phyloP scores from a whole-genome alignment of 2,797 vertebrate species.

The Xiphophorus birchmanni region DNA sequence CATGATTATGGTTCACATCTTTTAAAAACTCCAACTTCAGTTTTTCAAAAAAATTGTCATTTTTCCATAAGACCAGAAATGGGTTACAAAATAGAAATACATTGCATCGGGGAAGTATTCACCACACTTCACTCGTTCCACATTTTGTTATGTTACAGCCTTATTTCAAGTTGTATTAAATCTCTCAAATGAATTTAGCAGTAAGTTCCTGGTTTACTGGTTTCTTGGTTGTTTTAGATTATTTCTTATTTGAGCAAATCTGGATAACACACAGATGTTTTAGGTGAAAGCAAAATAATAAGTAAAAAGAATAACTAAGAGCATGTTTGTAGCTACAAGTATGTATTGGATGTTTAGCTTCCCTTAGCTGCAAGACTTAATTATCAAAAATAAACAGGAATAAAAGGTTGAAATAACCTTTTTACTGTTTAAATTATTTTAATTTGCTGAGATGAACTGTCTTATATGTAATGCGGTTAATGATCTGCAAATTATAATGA shows the following conservation, averaged over 20 bases:
- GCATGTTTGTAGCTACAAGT: background rate
- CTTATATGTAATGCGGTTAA: background rate
- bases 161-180: background rate
- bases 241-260: background rate
- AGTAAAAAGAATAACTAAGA: background rate
- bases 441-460: background rate
- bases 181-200: background rate
- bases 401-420: background rate
- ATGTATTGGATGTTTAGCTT: background rate
- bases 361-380: background rate
- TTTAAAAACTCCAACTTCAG: background rate
- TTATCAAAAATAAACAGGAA: background rate
- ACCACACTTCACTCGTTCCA: background rate
- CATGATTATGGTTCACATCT: background rate
- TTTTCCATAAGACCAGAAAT: background rate
- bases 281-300: background rate
- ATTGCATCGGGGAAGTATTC: background rate
- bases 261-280: background rate
- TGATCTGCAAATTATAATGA: background rate
- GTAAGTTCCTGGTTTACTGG: background rate
- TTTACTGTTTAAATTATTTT: background rate
- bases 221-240: background rate
- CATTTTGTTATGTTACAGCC: background rate
- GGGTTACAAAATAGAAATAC: background rate
- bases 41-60: background rate